phyloP scores from a whole-genome alignment of 2,888 invertebrate genomes.

The Pterobdella sp. region DNA sequence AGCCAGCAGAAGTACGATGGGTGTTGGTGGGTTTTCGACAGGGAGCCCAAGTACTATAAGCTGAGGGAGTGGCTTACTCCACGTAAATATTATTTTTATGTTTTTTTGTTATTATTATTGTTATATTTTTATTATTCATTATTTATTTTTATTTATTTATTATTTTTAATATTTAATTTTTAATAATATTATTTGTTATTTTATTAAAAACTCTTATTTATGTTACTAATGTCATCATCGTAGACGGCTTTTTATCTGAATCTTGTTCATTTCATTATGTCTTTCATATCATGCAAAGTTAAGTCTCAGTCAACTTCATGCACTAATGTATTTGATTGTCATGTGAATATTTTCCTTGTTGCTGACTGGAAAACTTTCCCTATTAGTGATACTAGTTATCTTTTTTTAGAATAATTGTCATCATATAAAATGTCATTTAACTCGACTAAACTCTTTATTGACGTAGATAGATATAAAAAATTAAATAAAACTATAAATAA shows the following conservation, averaged over 20 bases:
- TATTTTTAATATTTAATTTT: background rate
- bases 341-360: too few relatives aligned
- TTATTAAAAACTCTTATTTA: background rate
- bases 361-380: too few relatives aligned
- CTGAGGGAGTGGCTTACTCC: slow-evolving; percentile 53
- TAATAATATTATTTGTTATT: background rate
- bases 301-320: too few relatives aligned
- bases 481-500: background rate
- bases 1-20: slow-evolving; percentile 79
- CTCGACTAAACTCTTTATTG: too few relatives aligned
- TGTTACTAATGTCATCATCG: too few relatives aligned
- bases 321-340: too few relatives aligned
- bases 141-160: background rate
- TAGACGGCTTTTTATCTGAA: too few relatives aligned
- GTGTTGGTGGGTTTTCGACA: slow-evolving; percentile 92
- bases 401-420: too few relatives aligned
- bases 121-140: background rate
- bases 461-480: background rate
- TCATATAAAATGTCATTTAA: too few relatives aligned
- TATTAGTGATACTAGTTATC: too few relatives aligned
- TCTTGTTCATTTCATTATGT: too few relatives aligned
- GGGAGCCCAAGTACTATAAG: slow-evolving; percentile 56
- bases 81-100: slow-evolving; percentile 33
- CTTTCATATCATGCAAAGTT: too few relatives aligned
- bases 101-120: background rate